Evolutionary conservation across 2,888 invertebrate genomes (phyloP).

Genomic region (Tortricodes alternella): DNA sequence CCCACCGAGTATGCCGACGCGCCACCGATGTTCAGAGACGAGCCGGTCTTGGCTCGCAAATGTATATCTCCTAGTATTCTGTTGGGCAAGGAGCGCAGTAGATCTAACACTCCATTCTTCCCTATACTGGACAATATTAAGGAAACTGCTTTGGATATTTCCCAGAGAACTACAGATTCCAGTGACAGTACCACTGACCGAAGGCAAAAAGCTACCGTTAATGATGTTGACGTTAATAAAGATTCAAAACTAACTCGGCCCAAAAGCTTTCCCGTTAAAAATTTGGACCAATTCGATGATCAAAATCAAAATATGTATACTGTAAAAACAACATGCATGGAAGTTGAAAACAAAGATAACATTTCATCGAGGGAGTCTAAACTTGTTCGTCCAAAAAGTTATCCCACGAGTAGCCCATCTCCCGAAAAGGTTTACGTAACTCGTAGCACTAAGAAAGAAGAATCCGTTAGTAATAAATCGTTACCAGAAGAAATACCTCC

Average conservation of each 20-base stretch:
- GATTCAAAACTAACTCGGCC: conserved; percentile 78
- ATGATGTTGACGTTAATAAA: conserved; percentile 54
- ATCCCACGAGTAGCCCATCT: conserved; percentile 77
- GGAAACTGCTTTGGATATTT: conserved; percentile 63
- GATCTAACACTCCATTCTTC: conserved; percentile 76
- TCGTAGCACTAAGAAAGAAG: conserved; percentile 55
- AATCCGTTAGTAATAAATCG: conserved; percentile 42
- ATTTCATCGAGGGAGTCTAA: conserved; percentile 63
- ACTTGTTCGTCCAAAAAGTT: conserved; percentile 83
- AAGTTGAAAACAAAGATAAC: conserved; percentile 49
- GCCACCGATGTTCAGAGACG: conserved; percentile 50
- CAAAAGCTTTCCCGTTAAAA: conserved; percentile 83
- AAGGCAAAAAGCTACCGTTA: conserved; percentile 49
- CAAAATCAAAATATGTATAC: conserved; percentile 44
- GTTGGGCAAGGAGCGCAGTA: conserved; percentile 66
- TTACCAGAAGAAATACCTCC: conserved; percentile 46
- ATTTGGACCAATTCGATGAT: conserved; percentile 58
- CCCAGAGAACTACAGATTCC: conserved; percentile 41
- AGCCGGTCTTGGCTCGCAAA: conserved; percentile 50
- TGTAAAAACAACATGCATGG: conserved; percentile 46
- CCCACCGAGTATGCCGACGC: conserved; percentile 49
- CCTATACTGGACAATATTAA: conserved; percentile 78
- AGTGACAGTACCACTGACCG: conserved; percentile 41
- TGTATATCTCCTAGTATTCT: conserved; percentile 64
- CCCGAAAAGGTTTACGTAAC: conserved; percentile 67